A percentile compares a stretch with the other conserved stretches of the same genome.
These are phyloP conservation scores for Machaerirhynchus nigripectus DNA, from an alignment of 2,113 vertebrate species.

Conservation along the genomic window DNA sequence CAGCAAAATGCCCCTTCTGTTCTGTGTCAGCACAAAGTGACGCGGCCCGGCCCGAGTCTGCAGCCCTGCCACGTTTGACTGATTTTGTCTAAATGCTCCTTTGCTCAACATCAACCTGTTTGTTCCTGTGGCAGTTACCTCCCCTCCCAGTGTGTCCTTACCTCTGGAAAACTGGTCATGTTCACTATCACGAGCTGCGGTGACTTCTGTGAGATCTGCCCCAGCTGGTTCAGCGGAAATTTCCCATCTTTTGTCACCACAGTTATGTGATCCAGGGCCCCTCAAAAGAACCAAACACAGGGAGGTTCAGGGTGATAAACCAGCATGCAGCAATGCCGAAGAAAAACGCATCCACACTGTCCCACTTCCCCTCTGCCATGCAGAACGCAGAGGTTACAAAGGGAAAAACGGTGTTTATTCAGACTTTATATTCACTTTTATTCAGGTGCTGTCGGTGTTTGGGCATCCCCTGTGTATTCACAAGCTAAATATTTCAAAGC, in stretches of 20 bases:
- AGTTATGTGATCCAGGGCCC: constrained; percentile 88
- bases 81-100: not conserved
- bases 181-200: constrained; percentile 89
- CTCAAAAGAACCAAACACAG: constrained; percentile 68
- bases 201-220: constrained; percentile 93
- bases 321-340: not conserved
- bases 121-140: not conserved
- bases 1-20: not conserved
- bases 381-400: not conserved
- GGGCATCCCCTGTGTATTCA: not conserved
- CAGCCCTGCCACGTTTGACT: not conserved
- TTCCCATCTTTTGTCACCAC: constrained; percentile 89
- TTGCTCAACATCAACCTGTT: not conserved
- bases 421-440: too few relatives aligned
- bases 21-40: not conserved
- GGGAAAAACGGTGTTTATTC: not conserved
- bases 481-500: not conserved
- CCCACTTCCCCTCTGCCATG: not conserved
- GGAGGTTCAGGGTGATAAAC: not conserved
- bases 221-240: constrained; percentile 93
- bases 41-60: not conserved
- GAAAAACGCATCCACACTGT: fast-evolving
- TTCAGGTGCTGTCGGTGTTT: constrained; percentile 19
- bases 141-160: constrained; percentile 51
- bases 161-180: constrained; percentile 93